These are phyloP conservation scores for Eupithecia insigniata DNA, from an alignment of 2,888 invertebrate species.

Conservation along the genomic window DNA sequence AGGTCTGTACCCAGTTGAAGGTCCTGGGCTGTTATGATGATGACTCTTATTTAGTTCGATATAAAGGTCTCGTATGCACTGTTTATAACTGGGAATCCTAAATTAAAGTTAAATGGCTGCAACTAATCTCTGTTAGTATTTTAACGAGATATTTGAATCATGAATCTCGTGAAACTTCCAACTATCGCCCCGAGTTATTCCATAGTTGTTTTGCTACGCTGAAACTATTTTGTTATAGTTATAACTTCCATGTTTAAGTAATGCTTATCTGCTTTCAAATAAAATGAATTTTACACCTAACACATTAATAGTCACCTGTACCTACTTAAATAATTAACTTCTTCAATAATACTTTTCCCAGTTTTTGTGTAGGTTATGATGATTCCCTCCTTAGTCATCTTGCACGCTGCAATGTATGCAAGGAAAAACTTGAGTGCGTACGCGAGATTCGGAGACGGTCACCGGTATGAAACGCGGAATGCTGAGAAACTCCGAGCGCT, in stretches of 20 bases:
- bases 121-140: background rate
- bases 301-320: background rate
- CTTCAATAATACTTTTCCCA: background rate
- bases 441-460: no score
- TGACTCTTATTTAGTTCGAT: background rate
- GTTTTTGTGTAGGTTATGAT: background rate
- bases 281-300: background rate
- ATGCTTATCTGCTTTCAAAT: background rate
- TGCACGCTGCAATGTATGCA: no score
- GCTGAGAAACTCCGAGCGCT: no score
- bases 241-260: background rate
- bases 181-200: background rate
- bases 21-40: background rate
- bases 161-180: background rate
- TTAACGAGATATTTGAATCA: constrained; percentile 12
- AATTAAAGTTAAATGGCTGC: background rate
- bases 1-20: background rate
- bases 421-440: no score
- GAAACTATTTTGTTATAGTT: constrained; percentile 12
- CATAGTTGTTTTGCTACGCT: constrained; percentile 2
- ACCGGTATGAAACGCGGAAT: no score
- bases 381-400: no score
- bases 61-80: background rate
- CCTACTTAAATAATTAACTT: background rate
- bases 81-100: background rate